These are phyloP conservation scores for Drosophila leonis DNA, from an alignment of 2,888 invertebrate species.

Conservation along the genomic window DNA sequence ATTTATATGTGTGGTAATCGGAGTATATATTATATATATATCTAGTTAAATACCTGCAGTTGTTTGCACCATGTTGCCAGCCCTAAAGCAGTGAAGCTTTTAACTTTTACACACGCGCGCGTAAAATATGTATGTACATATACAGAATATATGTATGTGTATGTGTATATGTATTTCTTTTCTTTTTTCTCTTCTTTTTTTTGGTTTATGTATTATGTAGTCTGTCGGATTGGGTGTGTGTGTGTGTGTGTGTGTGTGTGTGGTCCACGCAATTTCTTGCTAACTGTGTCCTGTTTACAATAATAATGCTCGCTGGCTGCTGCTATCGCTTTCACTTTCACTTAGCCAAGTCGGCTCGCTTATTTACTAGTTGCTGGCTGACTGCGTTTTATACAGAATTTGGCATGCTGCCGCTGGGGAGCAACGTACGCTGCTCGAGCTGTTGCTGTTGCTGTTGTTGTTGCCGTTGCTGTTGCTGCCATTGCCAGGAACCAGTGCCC, in stretches of 20 bases:
- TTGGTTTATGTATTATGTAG: conserved; percentile 26
- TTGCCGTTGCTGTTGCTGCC: conserved; percentile 18
- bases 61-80: conserved; percentile 77
- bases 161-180: too few relatives aligned
- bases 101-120: conserved; percentile 60
- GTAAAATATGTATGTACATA: conserved; percentile 36
- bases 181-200: neutral
- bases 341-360: conserved; percentile 20
- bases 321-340: conserved; percentile 47
- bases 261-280: conserved; percentile 33
- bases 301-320: conserved; percentile 14
- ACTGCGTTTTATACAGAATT: conserved; percentile 67
- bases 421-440: conserved; percentile 43
- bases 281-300: conserved; percentile 36
- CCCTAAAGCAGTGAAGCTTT: conserved; percentile 51
- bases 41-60: conserved; percentile 64
- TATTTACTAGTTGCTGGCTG: conserved; percentile 72
- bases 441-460: conserved; percentile 11
- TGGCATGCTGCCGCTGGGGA: conserved; percentile 60
- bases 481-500: conserved; percentile 28
- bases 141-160: neutral
- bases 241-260: neutral
- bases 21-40: too few relatives aligned
- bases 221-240: conserved; percentile 31
- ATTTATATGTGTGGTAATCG: too few relatives aligned